These are phyloP conservation scores for Nestor notabilis DNA, from an alignment of 2,113 vertebrate genomes.

Conservation along the genomic window DNA sequence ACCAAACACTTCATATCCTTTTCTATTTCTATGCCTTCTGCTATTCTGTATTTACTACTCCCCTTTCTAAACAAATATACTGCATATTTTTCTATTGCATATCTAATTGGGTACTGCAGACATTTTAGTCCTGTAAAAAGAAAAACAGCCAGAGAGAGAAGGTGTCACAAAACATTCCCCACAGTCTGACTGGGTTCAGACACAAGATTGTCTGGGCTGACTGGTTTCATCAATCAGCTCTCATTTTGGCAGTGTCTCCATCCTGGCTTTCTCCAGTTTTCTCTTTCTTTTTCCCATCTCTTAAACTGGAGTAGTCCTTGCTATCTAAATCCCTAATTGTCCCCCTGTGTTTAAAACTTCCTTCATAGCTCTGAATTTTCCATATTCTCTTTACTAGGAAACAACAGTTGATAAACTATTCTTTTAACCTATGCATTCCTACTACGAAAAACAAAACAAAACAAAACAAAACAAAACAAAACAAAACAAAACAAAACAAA, in stretches of 20 bases:
- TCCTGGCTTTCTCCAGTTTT: background rate
- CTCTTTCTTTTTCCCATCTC: background rate
- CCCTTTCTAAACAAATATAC: background rate
- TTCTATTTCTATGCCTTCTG: background rate
- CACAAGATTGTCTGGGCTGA: background rate
- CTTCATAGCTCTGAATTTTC: background rate
- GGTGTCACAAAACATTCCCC: background rate
- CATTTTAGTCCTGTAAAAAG: background rate
- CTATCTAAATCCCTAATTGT: background rate
- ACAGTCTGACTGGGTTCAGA: background rate
- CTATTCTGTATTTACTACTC: background rate
- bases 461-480: background rate
- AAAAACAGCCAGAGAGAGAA: background rate
- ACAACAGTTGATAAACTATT: fast-evolving
- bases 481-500: background rate
- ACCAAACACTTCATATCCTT: background rate
- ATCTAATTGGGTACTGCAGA: background rate
- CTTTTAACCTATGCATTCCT: background rate
- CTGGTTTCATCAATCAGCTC: background rate
- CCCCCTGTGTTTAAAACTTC: background rate
- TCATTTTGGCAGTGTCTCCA: background rate
- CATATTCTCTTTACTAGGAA: background rate
- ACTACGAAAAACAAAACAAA: background rate
- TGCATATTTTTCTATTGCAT: background rate
- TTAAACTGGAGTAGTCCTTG: background rate